phyloP scores from a whole-genome alignment of 2,888 invertebrate species.

The Lasioglossum oenotherae region DNA sequence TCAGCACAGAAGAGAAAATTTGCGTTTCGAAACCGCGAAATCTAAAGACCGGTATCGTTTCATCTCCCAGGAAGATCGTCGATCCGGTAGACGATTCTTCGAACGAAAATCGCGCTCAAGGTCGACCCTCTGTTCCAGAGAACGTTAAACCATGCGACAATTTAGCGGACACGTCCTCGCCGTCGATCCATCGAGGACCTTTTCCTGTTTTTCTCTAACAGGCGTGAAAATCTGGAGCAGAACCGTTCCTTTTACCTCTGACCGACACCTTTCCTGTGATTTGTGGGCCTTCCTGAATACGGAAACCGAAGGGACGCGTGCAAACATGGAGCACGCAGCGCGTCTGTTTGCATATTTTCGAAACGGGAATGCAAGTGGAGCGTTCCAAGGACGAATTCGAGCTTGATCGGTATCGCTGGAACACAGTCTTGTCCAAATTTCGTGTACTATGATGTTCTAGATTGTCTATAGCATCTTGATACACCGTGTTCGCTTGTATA shows the following conservation, averaged over 20 bases:
- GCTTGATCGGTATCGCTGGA: constrained; percentile 35
- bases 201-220: constrained; percentile 68
- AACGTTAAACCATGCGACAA: constrained; percentile 53
- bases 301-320: background rate
- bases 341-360: constrained; percentile 49
- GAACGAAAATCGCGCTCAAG: constrained; percentile 38
- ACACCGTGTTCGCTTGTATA: background rate
- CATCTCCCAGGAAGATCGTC: constrained; percentile 63
- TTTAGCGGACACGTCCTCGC: constrained; percentile 40
- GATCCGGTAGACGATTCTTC: background rate
- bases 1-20: constrained; percentile 13
- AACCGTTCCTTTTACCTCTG: constrained; percentile 39
- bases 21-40: constrained; percentile 36
- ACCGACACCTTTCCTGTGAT: constrained; percentile 36
- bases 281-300: constrained; percentile 32
- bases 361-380: background rate
- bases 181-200: constrained; percentile 41
- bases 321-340: constrained; percentile 19
- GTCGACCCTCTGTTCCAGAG: constrained; percentile 39
- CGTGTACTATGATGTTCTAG: background rate
- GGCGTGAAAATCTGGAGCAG: constrained; percentile 79
- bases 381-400: constrained; percentile 27
- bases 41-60: constrained; percentile 65
- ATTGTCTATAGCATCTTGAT: background rate
- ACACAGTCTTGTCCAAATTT: constrained; percentile 7